These are phyloP conservation scores for Eristalis tenax DNA, from an alignment of 2,888 invertebrate species.

Conservation along the genomic window DNA sequence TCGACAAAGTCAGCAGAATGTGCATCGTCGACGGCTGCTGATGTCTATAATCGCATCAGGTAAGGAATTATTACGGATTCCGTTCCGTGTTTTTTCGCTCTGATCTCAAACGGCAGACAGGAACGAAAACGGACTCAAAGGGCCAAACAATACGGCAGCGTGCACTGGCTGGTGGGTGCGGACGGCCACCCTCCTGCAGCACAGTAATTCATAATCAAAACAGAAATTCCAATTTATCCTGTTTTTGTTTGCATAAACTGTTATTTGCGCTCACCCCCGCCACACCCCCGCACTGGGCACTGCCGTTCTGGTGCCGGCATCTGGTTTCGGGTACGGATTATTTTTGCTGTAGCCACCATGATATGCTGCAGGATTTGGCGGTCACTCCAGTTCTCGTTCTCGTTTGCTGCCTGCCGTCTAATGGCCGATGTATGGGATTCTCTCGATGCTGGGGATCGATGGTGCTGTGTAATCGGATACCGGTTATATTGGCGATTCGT, in stretches of 20 bases:
- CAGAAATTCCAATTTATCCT: slow-evolving; percentile 71
- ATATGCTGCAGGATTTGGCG: slow-evolving; percentile 65
- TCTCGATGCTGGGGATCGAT: neutral
- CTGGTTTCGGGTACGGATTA: slow-evolving; percentile 62
- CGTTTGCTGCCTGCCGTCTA: neutral
- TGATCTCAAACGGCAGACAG: slow-evolving; percentile 24
- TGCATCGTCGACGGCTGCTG: slow-evolving; percentile 19
- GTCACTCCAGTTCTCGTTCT: slow-evolving; percentile 20
- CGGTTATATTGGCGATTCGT: slow-evolving; percentile 17
- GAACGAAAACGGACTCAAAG: slow-evolving; percentile 23
- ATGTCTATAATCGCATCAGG: slow-evolving; percentile 66
- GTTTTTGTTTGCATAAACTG: slow-evolving; percentile 71
- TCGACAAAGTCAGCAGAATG: slow-evolving; percentile 55
- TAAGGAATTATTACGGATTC: slow-evolving; percentile 65
- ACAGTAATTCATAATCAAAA: slow-evolving; percentile 71
- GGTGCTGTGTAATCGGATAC: slow-evolving; percentile 35
- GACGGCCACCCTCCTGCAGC: neutral
- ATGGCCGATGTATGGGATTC: neutral
- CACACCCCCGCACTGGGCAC: neutral
- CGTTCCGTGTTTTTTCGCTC: neutral
- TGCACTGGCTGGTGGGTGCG: neutral
- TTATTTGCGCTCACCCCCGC: slow-evolving; percentile 53
- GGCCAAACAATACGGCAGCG: slow-evolving; percentile 23
- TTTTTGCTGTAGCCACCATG: slow-evolving; percentile 58
- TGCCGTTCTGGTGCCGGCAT: neutral